phyloP scores from a whole-genome alignment of 2,888 invertebrate species.

The Drosophila phalerata region DNA sequence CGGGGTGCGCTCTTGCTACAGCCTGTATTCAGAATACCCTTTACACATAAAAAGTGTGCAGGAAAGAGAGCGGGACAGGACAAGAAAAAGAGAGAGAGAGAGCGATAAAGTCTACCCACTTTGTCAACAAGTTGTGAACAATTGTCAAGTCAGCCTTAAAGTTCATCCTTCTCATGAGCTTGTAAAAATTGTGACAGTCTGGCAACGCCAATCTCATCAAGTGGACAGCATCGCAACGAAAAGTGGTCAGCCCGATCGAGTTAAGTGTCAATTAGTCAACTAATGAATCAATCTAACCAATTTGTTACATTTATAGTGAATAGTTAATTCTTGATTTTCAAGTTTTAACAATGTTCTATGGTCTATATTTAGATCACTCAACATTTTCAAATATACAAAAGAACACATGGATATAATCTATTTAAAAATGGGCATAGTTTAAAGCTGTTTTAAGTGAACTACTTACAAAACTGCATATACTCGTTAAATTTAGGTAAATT shows the following conservation, averaged over 20 bases:
- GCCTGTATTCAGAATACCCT: slow-evolving; percentile 41
- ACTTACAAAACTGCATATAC: too few species aligned
- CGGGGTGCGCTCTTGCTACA: slow-evolving; percentile 50
- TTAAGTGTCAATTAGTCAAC: not conserved
- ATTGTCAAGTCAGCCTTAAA: slow-evolving; percentile 7
- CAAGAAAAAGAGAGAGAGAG: not conserved
- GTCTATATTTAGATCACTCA: too few species aligned
- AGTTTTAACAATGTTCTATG: too few species aligned
- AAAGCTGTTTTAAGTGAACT: too few species aligned
- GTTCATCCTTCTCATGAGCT: not conserved
- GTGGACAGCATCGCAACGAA: not conserved
- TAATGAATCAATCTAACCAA: not conserved
- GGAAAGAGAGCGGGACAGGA: not conserved
- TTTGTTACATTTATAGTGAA: too few species aligned
- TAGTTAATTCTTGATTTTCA: too few species aligned
- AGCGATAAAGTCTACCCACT: not conserved
- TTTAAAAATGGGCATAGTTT: too few species aligned
- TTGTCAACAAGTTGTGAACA: slow-evolving; percentile 8
- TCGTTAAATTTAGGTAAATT: too few species aligned
- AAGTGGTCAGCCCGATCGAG: not conserved
- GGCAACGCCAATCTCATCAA: slow-evolving; percentile 1
- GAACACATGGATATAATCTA: too few species aligned
- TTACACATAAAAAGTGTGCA: not conserved
- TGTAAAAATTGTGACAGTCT: not conserved
- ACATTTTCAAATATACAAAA: too few species aligned